Base-by-base conservation (phyloP, 92 coral and sea anemone genomes). In the Epizoanthus scotinus region DNA sequence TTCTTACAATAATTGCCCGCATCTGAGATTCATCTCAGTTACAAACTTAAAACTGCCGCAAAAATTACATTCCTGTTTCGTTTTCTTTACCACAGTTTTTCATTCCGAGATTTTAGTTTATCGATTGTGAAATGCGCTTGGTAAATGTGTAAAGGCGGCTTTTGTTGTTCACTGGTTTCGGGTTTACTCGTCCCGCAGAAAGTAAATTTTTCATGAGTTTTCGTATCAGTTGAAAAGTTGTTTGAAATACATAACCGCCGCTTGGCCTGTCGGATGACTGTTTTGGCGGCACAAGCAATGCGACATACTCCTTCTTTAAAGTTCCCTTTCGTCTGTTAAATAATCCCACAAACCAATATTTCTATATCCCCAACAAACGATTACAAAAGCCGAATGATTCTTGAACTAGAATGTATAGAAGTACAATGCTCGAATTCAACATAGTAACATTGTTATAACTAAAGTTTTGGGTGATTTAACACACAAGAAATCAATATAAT, bases 141-240 rank as follows among this genome's bases (percentile, higher is more conserved):
- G 27, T 56, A 54, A 36, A 28, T n/a, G 28, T 64, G 8, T 15
- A 64, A 38, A 74, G 31, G 31, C 28, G 10, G 21, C 49, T 58
- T 58, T 75, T 75, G 50, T 58, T 59, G 56, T 75, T 75, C 68
- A 36, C 22, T 24, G 5, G 58, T n/a, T 58, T 34, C 67, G 3
- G 47, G 68, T 24, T 57, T 59, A 59, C 67, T 75, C 67, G 61
- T 58, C 60, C 81, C 81, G 38, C 81, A 57, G 44, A 75, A 59
- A 75, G 81, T 75, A 67, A 58, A 58, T 75, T 75, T 75, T 75
- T 75, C 68, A 75, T 75, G 68, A 75, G 47, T 59, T 54, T 47
- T 36, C 34, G 42, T 75, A 59, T 75, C 81, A 47, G 67, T 57
- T 59, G 21, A 50, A 34, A 40, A 59, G 24, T 75, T 75, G 81